phyloP scores from a whole-genome alignment of 2,888 invertebrate genomes.

The Epistrophe grossulariae region DNA sequence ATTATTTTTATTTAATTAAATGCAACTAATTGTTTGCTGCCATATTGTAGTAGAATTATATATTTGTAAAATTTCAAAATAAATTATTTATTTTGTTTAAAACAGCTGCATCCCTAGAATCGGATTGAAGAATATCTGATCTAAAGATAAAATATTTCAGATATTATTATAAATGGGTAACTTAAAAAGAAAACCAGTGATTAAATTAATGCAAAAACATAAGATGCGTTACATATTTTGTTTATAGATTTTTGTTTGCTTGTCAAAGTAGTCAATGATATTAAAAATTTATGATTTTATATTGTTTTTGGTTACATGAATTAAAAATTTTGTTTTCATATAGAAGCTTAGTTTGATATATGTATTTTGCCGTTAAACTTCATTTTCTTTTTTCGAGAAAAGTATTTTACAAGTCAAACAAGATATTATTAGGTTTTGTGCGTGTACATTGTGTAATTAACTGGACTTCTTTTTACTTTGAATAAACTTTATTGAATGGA shows the following conservation, averaged over 20 bases:
- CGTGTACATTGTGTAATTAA: too few species aligned
- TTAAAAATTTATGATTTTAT: not conserved
- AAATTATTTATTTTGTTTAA: constrained; percentile 56
- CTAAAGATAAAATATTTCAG: constrained; percentile 47
- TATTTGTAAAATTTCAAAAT: constrained; percentile 34
- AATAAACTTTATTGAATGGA: too few species aligned
- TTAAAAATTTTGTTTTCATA: not conserved
- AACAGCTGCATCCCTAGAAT: constrained; percentile 73
- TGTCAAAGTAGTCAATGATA: not conserved
- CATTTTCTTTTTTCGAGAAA: not conserved
- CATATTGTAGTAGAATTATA: constrained; percentile 20
- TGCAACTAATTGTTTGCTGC: constrained; percentile 50
- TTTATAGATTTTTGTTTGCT: constrained; percentile 1
- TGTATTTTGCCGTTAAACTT: too few species aligned
- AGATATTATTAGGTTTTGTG: too few species aligned
- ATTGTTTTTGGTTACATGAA: not conserved
- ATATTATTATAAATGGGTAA: constrained; percentile 29
- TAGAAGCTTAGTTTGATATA: not conserved
- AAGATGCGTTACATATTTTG: not conserved
- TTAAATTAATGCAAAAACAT: constrained; percentile 15
- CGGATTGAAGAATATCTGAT: constrained; percentile 71
- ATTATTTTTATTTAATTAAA: constrained; percentile 21
- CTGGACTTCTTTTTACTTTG: too few species aligned
- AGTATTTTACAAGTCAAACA: too few species aligned
- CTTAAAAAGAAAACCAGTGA: constrained; percentile 30